Evolutionary conservation across 2,797 vertebrate genomes (phyloP), one percentile per base, ranked within the genome.

Genomic region (Pantherophis alleghaniensis): DNA sequence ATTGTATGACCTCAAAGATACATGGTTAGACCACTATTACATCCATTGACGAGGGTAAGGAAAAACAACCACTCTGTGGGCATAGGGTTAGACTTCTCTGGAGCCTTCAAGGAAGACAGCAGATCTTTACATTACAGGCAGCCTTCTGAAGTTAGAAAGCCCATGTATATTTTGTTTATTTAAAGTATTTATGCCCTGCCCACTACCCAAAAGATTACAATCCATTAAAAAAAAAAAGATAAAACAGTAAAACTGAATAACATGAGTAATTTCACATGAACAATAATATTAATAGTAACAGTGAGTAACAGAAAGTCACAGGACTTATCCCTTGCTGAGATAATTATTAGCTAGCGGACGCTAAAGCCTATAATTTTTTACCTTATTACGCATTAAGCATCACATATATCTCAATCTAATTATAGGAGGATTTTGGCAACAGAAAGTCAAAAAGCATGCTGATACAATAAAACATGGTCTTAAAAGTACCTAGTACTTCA

Each of bases 141-240:
- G 47, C 42, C n/a, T 91, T 63, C 66, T 93, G 74, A 42, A 83
- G 79, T 87, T 83, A 57, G 63, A 93, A 93, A 37, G 55, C 32
- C 14, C 14, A 55, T 24, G 10, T 88, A 20, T 74, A 13, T 90
- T 87, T 90, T 18, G 90, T 93, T 93, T 88, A 42, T 87, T 26
- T 69, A 28, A 91, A 74, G 9, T 86, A 60, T 4, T 83, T 18
- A 79, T 42, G 7, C 69, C 3, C 32, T 79, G 32, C 69, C 69
- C 69, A 22, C 32, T 42, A 42, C 3, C 32, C 32, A 79, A 42
- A 79, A 37, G 7, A 79, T 79, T 79, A 79, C 69, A 79, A 79
- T 42, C 69, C 18, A 4, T 79, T 79, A 3, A 37, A 74, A n/a
- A 66, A 79, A 79, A 79, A 79, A 22, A 20, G 32, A 20, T 74